Evolutionary conservation across 2,797 vertebrate species (phyloP), one percentile per base, ranked within the genome.

Genomic region (Anguilla anguilla): DNA sequence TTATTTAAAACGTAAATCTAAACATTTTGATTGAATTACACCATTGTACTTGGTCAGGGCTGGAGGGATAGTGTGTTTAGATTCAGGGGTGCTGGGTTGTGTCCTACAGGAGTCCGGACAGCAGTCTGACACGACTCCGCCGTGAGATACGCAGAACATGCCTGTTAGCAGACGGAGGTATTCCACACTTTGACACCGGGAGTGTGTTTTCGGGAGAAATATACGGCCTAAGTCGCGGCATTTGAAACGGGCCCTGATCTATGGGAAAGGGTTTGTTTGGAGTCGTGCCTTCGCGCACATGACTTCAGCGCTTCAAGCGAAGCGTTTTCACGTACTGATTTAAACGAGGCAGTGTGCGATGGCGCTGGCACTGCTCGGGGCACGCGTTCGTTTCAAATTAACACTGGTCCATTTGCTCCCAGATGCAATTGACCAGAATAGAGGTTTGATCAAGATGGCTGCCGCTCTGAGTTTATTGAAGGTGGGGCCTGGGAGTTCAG

Each of bases 11-110:
- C 46, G 61, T 49, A 81, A 81, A 17, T 3, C 19, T 81, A 51
- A 81, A 81, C 77, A 81, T 6, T 43, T 79, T 81, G 39, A 81
- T n/a, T 43, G 77, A 81, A 81, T 81, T 9, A 81, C 77, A 46
- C 5, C 19, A 49, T 49, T 49, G 77, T 49, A 6, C 39, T 19
- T 77, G 31, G 6, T n/a, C 4, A 19, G 5, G 74, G 74, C 74
- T 19, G 17, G 39, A 15, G 1, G 7, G 43, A 25, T 81, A 43
- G 49, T 43, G 11, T 81, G 77, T 81, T 49, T 81, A n/a, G 19
- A 51, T 25, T 49, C 43, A 49, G 77, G 39, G 19, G 39, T 19
- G 39, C 77, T 81, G 77, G 77, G 4, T 81, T 31, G 10, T 81
- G 77, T 81, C 39, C 2, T 3, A 81, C 43, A 9, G 39, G 6